Conservation (phyloP, 2,113 vertebrate species). For the Hyperopisus bebe region DNA sequence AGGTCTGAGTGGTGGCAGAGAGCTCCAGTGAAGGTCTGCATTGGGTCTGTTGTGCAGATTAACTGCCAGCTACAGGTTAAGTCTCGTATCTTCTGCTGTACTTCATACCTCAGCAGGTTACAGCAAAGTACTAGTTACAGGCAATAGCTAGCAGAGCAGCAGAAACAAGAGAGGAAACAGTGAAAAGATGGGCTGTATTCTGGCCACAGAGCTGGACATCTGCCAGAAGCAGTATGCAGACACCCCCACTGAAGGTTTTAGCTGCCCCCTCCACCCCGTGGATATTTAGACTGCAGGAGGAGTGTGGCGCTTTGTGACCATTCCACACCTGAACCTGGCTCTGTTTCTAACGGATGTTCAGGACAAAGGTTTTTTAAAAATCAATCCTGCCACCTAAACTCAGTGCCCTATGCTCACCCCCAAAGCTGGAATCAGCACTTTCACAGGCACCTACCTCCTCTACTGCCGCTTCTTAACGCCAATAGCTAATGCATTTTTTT, state of each 20-base stretch:
- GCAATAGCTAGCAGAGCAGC: not conserved
- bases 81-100: not conserved
- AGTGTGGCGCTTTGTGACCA: not conserved
- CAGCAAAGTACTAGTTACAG: not conserved
- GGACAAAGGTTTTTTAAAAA: conserved; percentile 9
- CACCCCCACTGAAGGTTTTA: not conserved
- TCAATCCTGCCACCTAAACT: conserved; percentile 12
- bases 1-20: not conserved
- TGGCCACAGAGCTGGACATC: not conserved
- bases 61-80: not conserved
- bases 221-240: not conserved
- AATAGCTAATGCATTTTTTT: conserved; percentile 32
- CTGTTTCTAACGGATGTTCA: not conserved
- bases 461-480: conserved; percentile 25
- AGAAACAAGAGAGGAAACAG: not conserved
- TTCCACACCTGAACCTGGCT: not conserved
- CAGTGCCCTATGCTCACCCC: conserved; percentile 9
- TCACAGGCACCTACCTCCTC: conserved; percentile 19
- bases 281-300: not conserved
- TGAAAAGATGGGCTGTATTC: not conserved
- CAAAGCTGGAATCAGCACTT: conserved; percentile 26
- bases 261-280: not conserved
- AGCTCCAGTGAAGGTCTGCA: not conserved
- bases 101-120: not conserved
- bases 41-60: not conserved